Base-by-base conservation (phyloP, 2,797 vertebrate genomes). In the Coracias cyanogaster region DNA sequence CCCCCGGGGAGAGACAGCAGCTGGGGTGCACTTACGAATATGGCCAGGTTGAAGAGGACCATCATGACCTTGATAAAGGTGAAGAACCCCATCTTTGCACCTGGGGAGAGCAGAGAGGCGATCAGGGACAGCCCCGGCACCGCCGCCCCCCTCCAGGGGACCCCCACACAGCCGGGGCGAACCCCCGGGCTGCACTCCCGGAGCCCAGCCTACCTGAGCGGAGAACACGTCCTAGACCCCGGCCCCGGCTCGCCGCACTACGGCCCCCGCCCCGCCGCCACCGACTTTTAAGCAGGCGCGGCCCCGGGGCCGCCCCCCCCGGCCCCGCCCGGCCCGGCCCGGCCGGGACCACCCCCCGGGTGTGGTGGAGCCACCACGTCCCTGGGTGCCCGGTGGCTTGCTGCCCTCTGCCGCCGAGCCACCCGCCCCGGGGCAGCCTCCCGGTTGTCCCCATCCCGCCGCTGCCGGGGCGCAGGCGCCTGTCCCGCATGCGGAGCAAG, bases 41-140 rank as follows among this genome's bases (percentile, higher is more conserved):
- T 99, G 78, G 98, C 88, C 83, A 99, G 94, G 97, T 99, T 99
- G 98, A 99, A 99, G 80, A 99, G 76, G 95, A 98, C 49, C 99
- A 99, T 99, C 97, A 98, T 98, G 65, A 98, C 92, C 97, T 99
- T 99, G 97, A 99, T 91, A 82, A 99, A 99, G 69, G 97, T 98
- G 97, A 99, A 99, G 98, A 97, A 98, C 84, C 98, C 97, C 99
- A 99, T 99, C 97, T 98, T 98, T 93, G 97, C 73, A 77, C 94
- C 98, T 98, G 93, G 20, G 58, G 89, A 94, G 35, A 94, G 81
- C 7, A 22, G 8, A 90, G 20, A 58, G 6, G 54, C 89, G 25
- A 84, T 8, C 11, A 29, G 46, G 5, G 12, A 26, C 22, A 26
- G 2, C 4, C 8, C 17, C 41, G 2, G 26, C 46, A 24, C 46